Conservation (phyloP, 2,888 invertebrate genomes). For the Lomographa bimaculata region DNA sequence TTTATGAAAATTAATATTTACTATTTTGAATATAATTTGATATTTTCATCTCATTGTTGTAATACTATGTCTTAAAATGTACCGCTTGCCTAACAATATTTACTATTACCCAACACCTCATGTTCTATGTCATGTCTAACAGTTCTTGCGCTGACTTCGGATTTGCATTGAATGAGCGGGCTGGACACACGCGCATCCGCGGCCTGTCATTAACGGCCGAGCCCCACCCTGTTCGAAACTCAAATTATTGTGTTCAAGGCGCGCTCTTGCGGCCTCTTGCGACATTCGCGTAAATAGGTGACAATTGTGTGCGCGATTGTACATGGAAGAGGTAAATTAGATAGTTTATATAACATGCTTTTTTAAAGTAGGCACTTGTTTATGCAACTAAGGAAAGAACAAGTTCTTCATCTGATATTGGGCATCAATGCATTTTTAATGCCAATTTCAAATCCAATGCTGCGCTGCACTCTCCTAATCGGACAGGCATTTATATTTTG, state of each 20-base stretch:
- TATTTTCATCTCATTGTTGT: no score
- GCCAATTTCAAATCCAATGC: no score
- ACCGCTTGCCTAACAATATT: no score
- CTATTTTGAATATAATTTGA: no score
- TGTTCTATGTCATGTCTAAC: slow-evolving; percentile 57
- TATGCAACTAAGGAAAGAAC: no score
- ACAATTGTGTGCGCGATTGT: slow-evolving; percentile 49
- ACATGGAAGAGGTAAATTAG: slow-evolving; percentile 36
- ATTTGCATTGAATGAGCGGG: slow-evolving; percentile 81
- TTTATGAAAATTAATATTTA: no score
- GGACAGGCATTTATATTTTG: no score
- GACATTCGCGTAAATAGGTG: slow-evolving; percentile 55
- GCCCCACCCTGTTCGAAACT: slow-evolving; percentile 65
- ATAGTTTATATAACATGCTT: no score
- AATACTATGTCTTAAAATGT: no score
- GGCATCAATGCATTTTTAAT: no score
- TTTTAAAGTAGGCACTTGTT: background rate
- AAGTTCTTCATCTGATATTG: no score
- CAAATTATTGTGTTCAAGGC: slow-evolving; percentile 66
- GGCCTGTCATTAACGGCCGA: slow-evolving; percentile 79
- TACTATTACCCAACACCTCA: slow-evolving; percentile 20
- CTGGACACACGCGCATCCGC: slow-evolving; percentile 72
- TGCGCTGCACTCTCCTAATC: no score
- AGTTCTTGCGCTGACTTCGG: slow-evolving; percentile 45
- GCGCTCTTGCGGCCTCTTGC: slow-evolving; percentile 47